Percentiles rank a stretch among this genome's conserved stretches.
These are phyloP conservation scores for Temnothorax longispinosus DNA, from an alignment of 1,140 invertebrate species.

Conservation along the genomic window DNA sequence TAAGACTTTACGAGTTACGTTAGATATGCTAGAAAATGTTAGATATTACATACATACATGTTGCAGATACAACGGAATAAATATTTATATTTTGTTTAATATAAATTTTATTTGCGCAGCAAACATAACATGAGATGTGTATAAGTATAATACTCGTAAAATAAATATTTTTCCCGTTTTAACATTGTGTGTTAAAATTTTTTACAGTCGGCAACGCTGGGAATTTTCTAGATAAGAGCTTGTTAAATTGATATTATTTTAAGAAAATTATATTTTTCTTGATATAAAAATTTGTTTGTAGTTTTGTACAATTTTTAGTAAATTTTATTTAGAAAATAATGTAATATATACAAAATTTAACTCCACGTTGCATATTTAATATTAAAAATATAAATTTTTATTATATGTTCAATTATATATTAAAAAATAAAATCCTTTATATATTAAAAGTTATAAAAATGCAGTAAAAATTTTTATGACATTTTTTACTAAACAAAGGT, in stretches of 20 bases:
- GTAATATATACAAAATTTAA: constrained; percentile 12
- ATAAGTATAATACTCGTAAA: background rate
- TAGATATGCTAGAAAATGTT: background rate
- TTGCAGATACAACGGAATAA: background rate
- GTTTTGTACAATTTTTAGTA: background rate
- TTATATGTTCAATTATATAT: background rate
- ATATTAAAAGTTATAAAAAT: background rate
- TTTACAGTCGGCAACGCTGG: background rate
- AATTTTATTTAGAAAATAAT: background rate
- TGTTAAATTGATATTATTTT: background rate
- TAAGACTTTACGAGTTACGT: background rate
- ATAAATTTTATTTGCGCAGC: background rate
- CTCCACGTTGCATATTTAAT: background rate
- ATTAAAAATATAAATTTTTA: constrained; percentile 15
- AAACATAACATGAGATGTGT: background rate
- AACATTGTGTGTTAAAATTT: constrained; percentile 9
- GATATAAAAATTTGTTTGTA: background rate
- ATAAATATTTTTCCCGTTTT: background rate
- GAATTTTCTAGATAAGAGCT: background rate
- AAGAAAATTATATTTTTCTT: background rate
- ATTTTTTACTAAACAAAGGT: background rate
- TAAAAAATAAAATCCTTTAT: no score
- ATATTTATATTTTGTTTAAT: background rate
- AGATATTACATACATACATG: background rate
- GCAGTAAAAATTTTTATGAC: background rate